A percentile compares a stretch with the other conserved stretches of the same genome.
These are phyloP conservation scores for Euplexia lucipara DNA, from an alignment of 2,888 invertebrate genomes.

Conservation along the genomic window DNA sequence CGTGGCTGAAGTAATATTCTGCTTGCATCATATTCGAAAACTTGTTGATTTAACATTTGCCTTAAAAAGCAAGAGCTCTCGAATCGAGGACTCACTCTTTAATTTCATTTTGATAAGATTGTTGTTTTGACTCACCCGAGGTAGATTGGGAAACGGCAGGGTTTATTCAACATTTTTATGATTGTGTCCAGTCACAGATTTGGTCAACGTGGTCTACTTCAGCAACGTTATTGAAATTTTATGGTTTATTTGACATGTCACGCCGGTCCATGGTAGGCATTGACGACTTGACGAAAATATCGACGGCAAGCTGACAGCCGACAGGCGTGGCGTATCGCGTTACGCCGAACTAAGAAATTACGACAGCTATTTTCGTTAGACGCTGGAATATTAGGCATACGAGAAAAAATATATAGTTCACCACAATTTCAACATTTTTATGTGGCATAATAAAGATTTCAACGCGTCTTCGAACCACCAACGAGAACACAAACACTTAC, in stretches of 20 bases:
- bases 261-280: constrained; percentile 68
- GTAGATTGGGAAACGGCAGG: constrained; percentile 69
- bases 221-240: constrained; percentile 66
- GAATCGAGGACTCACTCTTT: constrained; percentile 70
- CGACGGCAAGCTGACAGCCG: constrained; percentile 80
- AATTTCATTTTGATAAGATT: constrained; percentile 79
- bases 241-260: constrained; percentile 81
- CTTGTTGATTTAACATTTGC: constrained; percentile 86
- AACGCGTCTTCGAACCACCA: constrained; percentile 29
- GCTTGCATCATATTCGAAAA: constrained; percentile 81
- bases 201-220: constrained; percentile 56
- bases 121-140: constrained; percentile 72
- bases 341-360: constrained; percentile 81
- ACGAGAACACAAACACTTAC: constrained; percentile 17
- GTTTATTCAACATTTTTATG: constrained; percentile 52
- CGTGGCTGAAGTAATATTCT: constrained; percentile 68
- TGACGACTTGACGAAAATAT: constrained; percentile 86
- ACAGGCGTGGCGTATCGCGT: constrained; percentile 82
- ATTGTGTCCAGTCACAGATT: constrained; percentile 65
- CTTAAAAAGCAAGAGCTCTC: constrained; percentile 78
- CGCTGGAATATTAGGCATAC: constrained; percentile 70
- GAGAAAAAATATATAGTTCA: constrained; percentile 58
- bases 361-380: constrained; percentile 76
- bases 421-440: constrained; percentile 50
- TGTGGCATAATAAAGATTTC: constrained; percentile 35